Evolutionary conservation across 2,888 invertebrate species (phyloP).

Genomic region (Pemphredon lugubris): DNA sequence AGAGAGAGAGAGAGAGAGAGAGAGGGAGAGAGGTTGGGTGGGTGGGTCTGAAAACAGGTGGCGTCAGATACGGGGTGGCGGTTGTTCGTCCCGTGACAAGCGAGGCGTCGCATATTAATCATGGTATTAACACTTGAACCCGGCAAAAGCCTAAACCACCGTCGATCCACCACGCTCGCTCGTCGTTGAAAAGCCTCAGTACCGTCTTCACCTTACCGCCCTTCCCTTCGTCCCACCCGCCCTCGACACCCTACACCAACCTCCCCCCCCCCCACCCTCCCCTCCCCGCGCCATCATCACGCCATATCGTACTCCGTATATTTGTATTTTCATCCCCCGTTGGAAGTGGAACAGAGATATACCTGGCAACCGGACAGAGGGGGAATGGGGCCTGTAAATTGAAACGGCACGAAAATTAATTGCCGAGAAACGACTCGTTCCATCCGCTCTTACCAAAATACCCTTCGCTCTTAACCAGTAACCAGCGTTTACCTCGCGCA

Average conservation of each 20-base stretch:
- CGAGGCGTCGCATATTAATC: conserved; percentile 62
- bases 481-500: conserved; percentile 15
- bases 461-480: conserved; percentile 49
- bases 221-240: neutral
- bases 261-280: conserved; percentile 1
- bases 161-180: conserved; percentile 18
- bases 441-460: conserved; percentile 35
- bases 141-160: conserved; percentile 42
- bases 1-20: no score
- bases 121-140: conserved; percentile 55
- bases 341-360: conserved; percentile 8
- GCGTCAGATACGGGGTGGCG: neutral
- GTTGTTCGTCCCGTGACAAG: conserved; percentile 35
- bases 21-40: neutral
- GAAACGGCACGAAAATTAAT: conserved; percentile 61
- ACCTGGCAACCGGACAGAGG: neutral
- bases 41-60: conserved; percentile 3
- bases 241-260: no score
- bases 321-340: conserved; percentile 22
- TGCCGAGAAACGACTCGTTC: conserved; percentile 45
- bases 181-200: conserved; percentile 39
- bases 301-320: no score
- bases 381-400: conserved; percentile 34
- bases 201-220: conserved; percentile 8
- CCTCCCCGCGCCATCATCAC: neutral